Conservation (phyloP, 1,140 invertebrate species). For the Cherax destructor region DNA sequence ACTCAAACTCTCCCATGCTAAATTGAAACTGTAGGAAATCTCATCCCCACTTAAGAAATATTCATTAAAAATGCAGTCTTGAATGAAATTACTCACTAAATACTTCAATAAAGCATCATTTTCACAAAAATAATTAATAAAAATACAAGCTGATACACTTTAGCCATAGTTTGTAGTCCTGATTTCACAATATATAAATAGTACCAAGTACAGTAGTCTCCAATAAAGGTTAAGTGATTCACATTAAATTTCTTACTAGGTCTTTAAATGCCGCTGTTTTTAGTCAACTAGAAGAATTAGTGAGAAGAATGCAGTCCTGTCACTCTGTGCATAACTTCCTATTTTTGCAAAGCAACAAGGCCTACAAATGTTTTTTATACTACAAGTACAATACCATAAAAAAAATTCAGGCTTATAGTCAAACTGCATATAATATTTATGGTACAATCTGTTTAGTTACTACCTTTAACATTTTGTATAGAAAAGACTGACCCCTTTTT, state of each 20-base stretch:
- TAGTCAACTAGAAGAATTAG: not conserved
- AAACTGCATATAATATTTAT: conserved; percentile 11
- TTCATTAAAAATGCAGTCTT: not conserved
- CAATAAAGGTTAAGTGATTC: conserved; percentile 35
- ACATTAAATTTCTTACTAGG: not conserved
- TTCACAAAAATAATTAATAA: not conserved
- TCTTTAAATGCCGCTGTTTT: not conserved
- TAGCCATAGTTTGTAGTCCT: not conserved
- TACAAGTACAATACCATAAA: too few species aligned
- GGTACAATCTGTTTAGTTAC: not conserved
- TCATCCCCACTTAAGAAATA: not conserved
- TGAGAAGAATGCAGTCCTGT: not conserved
- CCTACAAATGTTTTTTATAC: not conserved
- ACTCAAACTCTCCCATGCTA: not conserved
- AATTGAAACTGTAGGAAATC: not conserved
- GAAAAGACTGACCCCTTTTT: conserved; percentile 52
- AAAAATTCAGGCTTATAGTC: not conserved
- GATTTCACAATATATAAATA: conserved; percentile 10
- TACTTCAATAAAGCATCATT: not conserved
- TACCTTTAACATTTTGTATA: not conserved
- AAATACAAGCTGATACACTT: conserved; percentile 11
- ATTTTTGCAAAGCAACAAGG: not conserved
- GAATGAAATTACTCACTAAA: not conserved
- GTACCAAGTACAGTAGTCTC: not conserved
- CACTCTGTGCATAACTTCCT: not conserved